These are phyloP conservation scores for Chironomus tentans DNA, from an alignment of 2,888 invertebrate species.

Conservation along the genomic window DNA sequence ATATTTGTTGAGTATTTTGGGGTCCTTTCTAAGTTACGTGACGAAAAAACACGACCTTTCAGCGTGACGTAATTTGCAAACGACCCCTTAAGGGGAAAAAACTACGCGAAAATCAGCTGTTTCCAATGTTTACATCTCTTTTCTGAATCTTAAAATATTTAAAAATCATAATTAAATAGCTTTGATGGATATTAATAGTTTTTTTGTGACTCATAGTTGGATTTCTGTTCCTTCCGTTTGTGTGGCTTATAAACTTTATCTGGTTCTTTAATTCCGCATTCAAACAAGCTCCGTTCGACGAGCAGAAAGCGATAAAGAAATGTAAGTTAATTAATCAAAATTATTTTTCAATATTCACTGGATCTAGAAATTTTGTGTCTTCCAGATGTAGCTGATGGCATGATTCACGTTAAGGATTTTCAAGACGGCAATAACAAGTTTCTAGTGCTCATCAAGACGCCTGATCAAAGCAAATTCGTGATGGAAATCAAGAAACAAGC, in stretches of 20 bases:
- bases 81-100: not conserved
- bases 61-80: too few relatives aligned
- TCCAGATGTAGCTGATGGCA: too few relatives aligned
- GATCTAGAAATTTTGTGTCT: conserved; percentile 30
- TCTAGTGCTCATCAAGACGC: too few relatives aligned
- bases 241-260: conserved; percentile 83
- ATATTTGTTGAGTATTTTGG: not conserved
- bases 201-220: conserved; percentile 57
- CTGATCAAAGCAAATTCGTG: too few relatives aligned
- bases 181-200: conserved; percentile 64
- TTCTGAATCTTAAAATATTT: not conserved
- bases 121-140: not conserved
- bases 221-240: conserved; percentile 74
- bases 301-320: conserved; percentile 76
- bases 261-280: conserved; percentile 94
- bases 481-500: too few relatives aligned
- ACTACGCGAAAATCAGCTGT: not conserved
- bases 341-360: not conserved
- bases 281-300: conserved; percentile 63
- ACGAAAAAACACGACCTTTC: too few relatives aligned
- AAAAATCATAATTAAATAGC: not conserved
- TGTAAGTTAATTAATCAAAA: conserved; percentile 51
- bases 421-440: too few relatives aligned
- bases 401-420: too few relatives aligned
- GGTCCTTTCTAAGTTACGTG: too few relatives aligned